phyloP scores from a whole-genome alignment of 2,888 invertebrate genomes.

The Tipula vernalis region DNA sequence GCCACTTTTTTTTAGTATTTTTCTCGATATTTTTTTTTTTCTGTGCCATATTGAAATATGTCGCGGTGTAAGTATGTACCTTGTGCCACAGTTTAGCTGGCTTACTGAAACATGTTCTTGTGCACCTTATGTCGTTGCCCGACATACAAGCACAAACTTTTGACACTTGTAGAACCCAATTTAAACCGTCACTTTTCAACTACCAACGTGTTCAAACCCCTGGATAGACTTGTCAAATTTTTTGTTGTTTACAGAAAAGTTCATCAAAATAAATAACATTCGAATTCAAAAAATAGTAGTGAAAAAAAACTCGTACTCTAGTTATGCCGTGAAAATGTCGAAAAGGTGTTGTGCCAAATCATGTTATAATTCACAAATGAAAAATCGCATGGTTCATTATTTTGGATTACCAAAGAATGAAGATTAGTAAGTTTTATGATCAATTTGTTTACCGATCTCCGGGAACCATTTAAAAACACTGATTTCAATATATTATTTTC shows the following conservation, averaged over 20 bases:
- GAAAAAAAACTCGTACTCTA: background rate
- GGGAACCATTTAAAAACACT: no score
- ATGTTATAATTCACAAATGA: slow-evolving; percentile 20
- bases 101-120: no score
- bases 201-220: no score
- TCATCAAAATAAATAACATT: background rate
- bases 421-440: slow-evolving; percentile 18
- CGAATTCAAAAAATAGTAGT: background rate
- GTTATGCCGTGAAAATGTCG: slow-evolving; percentile 15
- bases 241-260: background rate
- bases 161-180: no score
- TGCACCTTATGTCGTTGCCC: no score
- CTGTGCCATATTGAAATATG: no score
- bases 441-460: background rate
- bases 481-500: background rate
- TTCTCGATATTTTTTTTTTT: no score
- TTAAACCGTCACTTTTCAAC: no score
- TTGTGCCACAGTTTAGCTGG: no score
- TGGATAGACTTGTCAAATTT: background rate
- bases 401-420: slow-evolving; percentile 20
- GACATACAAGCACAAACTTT: no score
- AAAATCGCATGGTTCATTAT: slow-evolving; percentile 18
- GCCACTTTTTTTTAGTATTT: no score
- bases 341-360: slow-evolving; percentile 20
- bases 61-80: no score